phyloP scores from a whole-genome alignment of 2,113 vertebrate genomes.

The Thalassarche chlororhynchos region DNA sequence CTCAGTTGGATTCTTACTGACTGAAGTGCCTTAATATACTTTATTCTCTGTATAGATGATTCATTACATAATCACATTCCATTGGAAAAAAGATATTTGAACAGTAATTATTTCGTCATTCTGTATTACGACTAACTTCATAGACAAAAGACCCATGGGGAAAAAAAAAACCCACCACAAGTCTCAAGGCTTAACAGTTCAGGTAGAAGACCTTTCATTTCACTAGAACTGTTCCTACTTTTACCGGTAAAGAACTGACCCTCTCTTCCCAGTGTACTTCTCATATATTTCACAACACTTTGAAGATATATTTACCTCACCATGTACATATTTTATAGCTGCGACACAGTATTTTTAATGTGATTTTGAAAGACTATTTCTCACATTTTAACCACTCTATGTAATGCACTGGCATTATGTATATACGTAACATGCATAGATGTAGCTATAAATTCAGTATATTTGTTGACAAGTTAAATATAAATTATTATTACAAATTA shows the following conservation, averaged over 20 bases:
- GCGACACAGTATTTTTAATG: neutral
- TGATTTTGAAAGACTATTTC: neutral
- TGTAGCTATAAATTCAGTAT: neutral
- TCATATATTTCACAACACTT: neutral
- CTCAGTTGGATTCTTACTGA: neutral
- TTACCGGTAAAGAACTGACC: neutral
- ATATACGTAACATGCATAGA: neutral
- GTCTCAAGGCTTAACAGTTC: neutral
- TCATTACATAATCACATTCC: neutral
- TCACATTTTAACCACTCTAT: neutral
- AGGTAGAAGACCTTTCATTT: neutral
- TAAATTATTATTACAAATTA: neutral
- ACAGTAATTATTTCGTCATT: constrained; percentile 16
- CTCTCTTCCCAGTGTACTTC: neutral
- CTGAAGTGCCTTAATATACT: neutral
- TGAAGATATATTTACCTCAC: neutral
- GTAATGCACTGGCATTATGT: neutral
- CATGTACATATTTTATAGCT: neutral
- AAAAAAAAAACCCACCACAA: neutral
- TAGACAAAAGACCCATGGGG: neutral
- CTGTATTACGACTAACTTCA: neutral
- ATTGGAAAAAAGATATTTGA: neutral
- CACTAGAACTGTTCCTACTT: neutral
- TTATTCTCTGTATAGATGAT: neutral
- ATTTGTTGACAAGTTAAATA: neutral